Evolutionary conservation across 2,113 vertebrate species (phyloP).

Genomic region (Larimichthys crocea): DNA sequence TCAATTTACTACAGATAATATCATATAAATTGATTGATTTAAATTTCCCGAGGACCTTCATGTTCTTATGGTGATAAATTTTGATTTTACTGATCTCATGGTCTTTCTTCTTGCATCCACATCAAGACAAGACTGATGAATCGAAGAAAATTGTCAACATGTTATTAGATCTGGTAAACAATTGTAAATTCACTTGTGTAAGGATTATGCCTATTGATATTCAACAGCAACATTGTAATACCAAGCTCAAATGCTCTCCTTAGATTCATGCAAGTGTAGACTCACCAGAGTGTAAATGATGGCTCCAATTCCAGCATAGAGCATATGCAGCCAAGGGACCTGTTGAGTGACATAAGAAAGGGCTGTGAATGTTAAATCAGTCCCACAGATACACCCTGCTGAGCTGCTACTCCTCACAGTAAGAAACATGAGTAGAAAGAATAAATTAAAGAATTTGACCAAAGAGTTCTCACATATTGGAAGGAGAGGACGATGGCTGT

Average conservation of each 20-base stretch:
- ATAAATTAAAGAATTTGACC: slow-evolving; percentile 37
- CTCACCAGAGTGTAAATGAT: slow-evolving; percentile 94
- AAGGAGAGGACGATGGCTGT: slow-evolving; percentile 90
- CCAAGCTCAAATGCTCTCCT: background rate
- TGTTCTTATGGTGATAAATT: background rate
- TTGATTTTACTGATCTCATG: background rate
- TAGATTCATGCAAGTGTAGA: slow-evolving; percentile 11
- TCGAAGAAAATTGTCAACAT: background rate
- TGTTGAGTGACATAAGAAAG: slow-evolving; percentile 71
- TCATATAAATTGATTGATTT: background rate
- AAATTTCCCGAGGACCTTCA: background rate
- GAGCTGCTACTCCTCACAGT: slow-evolving; percentile 16
- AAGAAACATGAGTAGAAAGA: slow-evolving; percentile 43
- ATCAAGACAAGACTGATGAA: background rate
- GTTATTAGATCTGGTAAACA: background rate
- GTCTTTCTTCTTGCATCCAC: background rate
- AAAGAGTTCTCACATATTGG: slow-evolving; percentile 89
- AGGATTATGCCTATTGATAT: slow-evolving; percentile 4
- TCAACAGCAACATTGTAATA: background rate
- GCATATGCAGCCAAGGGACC: slow-evolving; percentile 95
- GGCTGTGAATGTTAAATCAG: slow-evolving; percentile 51
- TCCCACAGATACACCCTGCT: slow-evolving; percentile 25
- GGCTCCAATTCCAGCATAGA: slow-evolving; percentile 92
- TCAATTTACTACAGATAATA: background rate
- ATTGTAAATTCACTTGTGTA: background rate